phyloP scores from a whole-genome alignment of 2,888 invertebrate genomes.

The Harpalus rubripes region DNA sequence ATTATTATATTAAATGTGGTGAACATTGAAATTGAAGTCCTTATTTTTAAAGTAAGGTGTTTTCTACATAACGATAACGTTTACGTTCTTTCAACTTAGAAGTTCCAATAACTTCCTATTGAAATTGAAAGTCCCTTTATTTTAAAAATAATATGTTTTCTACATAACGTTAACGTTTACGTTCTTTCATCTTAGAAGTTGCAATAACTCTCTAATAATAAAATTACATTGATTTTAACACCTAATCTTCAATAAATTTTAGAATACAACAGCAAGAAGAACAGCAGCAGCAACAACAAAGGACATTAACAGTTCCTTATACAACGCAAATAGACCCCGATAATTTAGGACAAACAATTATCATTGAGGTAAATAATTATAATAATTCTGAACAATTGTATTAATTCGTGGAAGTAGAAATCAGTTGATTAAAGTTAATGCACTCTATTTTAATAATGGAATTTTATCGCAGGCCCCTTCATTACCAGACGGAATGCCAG shows the following conservation, averaged over 20 bases:
- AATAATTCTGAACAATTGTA: conserved; percentile 2
- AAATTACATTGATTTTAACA: background rate
- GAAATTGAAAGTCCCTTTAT: too few relatives aligned
- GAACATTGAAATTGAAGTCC: too few relatives aligned
- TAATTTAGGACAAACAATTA: conserved; percentile 75
- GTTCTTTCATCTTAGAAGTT: too few relatives aligned
- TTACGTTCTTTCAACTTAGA: too few relatives aligned
- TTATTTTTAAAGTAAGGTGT: too few relatives aligned
- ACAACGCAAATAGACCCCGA: conserved; percentile 69
- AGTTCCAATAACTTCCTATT: too few relatives aligned
- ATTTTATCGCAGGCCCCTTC: conserved; percentile 56
- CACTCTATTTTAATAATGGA: background rate
- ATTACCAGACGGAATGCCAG: conserved; percentile 63
- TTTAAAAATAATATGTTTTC: too few relatives aligned
- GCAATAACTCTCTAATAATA: too few relatives aligned
- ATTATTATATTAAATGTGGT: too few relatives aligned
- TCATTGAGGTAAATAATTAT: conserved; percentile 74
- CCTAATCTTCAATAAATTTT: conserved; percentile 45
- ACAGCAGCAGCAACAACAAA: conserved; percentile 73
- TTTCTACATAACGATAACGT: too few relatives aligned
- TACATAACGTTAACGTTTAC: too few relatives aligned
- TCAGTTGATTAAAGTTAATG: background rate
- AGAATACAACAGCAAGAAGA: conserved; percentile 70
- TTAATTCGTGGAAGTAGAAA: background rate
- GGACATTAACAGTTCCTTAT: conserved; percentile 74